These are phyloP conservation scores for Griposia aprilina DNA, from an alignment of 2,888 invertebrate species.

Conservation along the genomic window DNA sequence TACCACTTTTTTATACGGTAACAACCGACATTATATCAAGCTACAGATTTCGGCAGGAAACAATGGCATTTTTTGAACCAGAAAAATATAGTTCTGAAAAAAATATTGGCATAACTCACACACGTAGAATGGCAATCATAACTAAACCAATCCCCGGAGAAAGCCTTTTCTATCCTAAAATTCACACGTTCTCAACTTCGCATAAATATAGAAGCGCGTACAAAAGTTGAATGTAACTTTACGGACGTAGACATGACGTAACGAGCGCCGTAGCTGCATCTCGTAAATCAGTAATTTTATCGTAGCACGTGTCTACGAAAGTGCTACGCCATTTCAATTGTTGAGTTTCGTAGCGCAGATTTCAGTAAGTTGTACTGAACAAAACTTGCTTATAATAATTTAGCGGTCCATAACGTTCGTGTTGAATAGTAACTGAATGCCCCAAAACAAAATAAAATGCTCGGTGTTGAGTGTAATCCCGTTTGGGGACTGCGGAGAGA, in stretches of 20 bases:
- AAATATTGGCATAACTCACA: not conserved
- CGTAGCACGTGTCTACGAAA: slow-evolving; percentile 43
- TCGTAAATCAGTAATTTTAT: slow-evolving; percentile 25
- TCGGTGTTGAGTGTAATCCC: slow-evolving; percentile 60
- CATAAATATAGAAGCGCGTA: slow-evolving; percentile 13
- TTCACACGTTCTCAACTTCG: slow-evolving; percentile 7
- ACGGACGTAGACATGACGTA: slow-evolving; percentile 10
- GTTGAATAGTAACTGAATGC: slow-evolving; percentile 62
- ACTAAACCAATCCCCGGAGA: slow-evolving; percentile 11
- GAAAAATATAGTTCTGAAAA: not conserved
- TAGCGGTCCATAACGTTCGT: slow-evolving; percentile 32
- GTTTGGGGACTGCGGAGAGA: slow-evolving; percentile 62
- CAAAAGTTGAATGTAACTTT: slow-evolving; percentile 29
- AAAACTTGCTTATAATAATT: slow-evolving; percentile 18
- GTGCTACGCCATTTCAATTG: slow-evolving; percentile 33
- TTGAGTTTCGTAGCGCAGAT: slow-evolving; percentile 12
- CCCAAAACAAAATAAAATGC: slow-evolving; percentile 58
- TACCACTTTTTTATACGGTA: not conserved
- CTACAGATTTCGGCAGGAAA: not conserved
- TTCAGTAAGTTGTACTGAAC: not conserved
- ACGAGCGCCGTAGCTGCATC: slow-evolving; percentile 7
- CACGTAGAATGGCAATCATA: slow-evolving; percentile 21
- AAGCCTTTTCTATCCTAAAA: not conserved
- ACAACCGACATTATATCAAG: not conserved
- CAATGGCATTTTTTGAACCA: not conserved